Conservation (phyloP, 2,888 invertebrate species). For the Euphydryas editha region DNA sequence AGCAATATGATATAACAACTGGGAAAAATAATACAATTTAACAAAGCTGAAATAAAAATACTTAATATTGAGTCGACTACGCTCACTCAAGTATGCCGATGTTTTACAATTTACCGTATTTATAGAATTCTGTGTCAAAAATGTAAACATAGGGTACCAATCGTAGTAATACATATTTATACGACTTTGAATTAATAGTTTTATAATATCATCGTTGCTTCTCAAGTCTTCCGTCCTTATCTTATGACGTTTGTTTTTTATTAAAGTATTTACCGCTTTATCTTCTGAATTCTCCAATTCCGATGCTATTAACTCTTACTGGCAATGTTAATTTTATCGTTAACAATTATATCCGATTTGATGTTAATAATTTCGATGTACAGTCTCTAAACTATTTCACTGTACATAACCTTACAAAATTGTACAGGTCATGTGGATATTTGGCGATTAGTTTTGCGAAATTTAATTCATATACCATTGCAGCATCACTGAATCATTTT, state of each 20-base stretch:
- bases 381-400: conserved; percentile 60
- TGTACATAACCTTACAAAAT: conserved; percentile 68
- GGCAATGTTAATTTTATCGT: conserved; percentile 54
- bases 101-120: conserved; percentile 51
- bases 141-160: conserved; percentile 78
- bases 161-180: conserved; percentile 54
- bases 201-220: conserved; percentile 68
- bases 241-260: conserved; percentile 55
- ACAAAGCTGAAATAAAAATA: conserved; percentile 43
- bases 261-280: conserved; percentile 20
- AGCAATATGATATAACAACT: conserved; percentile 40
- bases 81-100: conserved; percentile 47
- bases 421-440: conserved; percentile 84
- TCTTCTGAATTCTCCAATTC: conserved; percentile 20
- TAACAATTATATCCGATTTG: conserved; percentile 42
- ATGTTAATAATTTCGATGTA: conserved; percentile 46
- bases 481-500: conserved; percentile 63
- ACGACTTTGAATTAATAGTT: conserved; percentile 60
- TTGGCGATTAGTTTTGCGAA: conserved; percentile 80
- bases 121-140: conserved; percentile 74
- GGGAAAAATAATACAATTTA: conserved; percentile 43
- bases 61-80: conserved; percentile 34
- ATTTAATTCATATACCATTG: conserved; percentile 59
- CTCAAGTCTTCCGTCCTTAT: conserved; percentile 80
- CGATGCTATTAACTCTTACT: conserved; percentile 49